Evolutionary conservation across 2,888 invertebrate genomes (phyloP), one percentile per base, ranked within the genome.

Genomic region (Protophormia terraenovae): DNA sequence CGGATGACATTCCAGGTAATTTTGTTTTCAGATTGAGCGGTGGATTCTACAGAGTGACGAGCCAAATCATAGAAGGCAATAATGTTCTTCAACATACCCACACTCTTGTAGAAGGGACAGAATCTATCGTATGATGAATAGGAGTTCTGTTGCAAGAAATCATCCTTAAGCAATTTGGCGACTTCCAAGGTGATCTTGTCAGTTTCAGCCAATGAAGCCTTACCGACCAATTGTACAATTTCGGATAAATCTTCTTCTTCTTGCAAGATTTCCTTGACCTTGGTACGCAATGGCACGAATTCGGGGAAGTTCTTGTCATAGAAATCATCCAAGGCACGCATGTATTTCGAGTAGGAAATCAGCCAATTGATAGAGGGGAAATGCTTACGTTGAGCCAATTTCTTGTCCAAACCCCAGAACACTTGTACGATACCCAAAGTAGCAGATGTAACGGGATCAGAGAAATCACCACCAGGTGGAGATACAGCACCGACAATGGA

Each of bases 361-460:
- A 99, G 96, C 99, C 99, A 99, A 94, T 99, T 99, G 94, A 99
- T 98, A 89, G 99, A 98, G 84, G 99, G 99, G 95, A 99, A 99
- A 94, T 99, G 99, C 93, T 99, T 99, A 89, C 99, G 95, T 94
- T 99, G 99, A 0, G 99, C 99, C 85, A 99, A 95, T 93, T 99
- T 99, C 94, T 99, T 99, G 94, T 99, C 99, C 91, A 99, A 94
- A 85, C 99, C 99, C 99, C 99, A 99, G 94, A 99, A 99, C 93
- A 99, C 99, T 93, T 99, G 99, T 85, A 99, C 99, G 92, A 99
- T 99, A 94, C 98, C 97, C 86, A 99, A 95, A 16, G 99, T 99
- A 83, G 99, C 99, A 0, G 99, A 98, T 2, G 99, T 99, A 76
- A 99, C 99, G 72, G 99, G 99, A 95, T 99, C 99, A 19, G 99